Percentiles rank a stretch among this genome's conserved stretches.
These are phyloP conservation scores for Sebastes matsubarae DNA, from an alignment of 2,797 vertebrate genomes.

Conservation along the genomic window DNA sequence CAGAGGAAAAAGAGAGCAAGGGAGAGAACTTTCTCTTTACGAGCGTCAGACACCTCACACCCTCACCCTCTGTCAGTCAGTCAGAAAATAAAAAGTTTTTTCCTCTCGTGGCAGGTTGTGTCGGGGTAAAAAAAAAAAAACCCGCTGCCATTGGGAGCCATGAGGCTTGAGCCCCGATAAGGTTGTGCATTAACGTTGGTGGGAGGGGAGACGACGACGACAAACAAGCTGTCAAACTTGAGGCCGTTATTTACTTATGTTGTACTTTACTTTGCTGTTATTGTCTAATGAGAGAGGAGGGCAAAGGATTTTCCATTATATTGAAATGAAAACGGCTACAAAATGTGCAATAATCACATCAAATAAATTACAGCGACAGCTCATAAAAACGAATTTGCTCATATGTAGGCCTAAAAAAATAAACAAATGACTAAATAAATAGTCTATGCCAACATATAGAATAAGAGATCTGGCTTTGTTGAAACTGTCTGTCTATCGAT, in stretches of 20 bases:
- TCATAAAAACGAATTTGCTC: too few species aligned
- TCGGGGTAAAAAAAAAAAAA: neutral
- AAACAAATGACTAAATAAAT: too few species aligned
- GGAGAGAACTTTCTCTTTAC: too few species aligned
- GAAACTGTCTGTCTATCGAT: too few species aligned
- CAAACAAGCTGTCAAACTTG: neutral
- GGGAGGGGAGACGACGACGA: neutral
- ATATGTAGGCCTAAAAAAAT: too few species aligned
- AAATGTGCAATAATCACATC: neutral
- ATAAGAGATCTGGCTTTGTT: too few species aligned
- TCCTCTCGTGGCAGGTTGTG: neutral
- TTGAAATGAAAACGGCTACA: neutral
- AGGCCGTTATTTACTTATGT: neutral
- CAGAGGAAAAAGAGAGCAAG: neutral
- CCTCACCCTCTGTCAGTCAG: neutral
- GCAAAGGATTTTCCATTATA: neutral
- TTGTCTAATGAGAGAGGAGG: neutral
- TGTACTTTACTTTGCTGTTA: neutral
- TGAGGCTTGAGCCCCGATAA: neutral
- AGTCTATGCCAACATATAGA: too few species aligned
- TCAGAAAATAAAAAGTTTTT: neutral
- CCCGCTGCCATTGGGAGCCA: too few species aligned
- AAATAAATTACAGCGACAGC: neutral
- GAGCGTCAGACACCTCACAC: rapidly evolving
- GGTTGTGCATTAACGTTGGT: neutral